phyloP scores from a whole-genome alignment of 2,797 vertebrate genomes.

The Nyctalus aviator region DNA sequence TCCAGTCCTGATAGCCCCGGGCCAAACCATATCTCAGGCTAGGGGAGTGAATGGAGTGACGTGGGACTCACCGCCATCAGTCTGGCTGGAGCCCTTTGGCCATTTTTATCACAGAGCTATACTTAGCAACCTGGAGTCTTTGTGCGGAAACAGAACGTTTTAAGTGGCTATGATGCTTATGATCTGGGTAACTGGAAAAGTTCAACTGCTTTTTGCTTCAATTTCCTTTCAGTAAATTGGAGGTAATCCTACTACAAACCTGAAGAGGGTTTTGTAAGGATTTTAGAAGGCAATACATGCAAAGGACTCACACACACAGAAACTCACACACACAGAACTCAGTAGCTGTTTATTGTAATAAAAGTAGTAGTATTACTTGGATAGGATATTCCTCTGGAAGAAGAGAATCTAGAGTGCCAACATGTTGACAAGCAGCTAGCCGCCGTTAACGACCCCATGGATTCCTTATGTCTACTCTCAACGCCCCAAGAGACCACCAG shows the following conservation, averaged over 20 bases:
- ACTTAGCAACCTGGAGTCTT: slow-evolving; percentile 35
- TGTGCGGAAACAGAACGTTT: not conserved
- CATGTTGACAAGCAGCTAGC: not conserved
- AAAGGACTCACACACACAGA: not conserved
- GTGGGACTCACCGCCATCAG: not conserved
- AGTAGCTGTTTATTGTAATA: not conserved
- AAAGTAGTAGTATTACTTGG: not conserved
- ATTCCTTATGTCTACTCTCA: not conserved
- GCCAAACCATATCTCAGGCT: not conserved
- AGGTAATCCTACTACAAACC: not conserved
- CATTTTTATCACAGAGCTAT: slow-evolving; percentile 28
- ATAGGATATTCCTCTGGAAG: not conserved
- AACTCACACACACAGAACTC: not conserved
- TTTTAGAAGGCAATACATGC: not conserved
- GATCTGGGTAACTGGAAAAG: not conserved
- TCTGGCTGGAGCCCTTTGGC: not conserved
- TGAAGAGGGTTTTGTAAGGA: not conserved
- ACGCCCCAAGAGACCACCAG: not conserved
- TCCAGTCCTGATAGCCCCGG: not conserved
- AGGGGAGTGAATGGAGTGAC: not conserved
- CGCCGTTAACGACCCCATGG: not conserved
- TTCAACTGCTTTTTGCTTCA: not conserved
- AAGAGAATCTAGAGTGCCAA: not conserved
- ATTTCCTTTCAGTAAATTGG: slow-evolving; percentile 31
- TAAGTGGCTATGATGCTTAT: not conserved